phyloP scores from a whole-genome alignment of 2,888 invertebrate genomes.

The Drosophila ezoana region DNA sequence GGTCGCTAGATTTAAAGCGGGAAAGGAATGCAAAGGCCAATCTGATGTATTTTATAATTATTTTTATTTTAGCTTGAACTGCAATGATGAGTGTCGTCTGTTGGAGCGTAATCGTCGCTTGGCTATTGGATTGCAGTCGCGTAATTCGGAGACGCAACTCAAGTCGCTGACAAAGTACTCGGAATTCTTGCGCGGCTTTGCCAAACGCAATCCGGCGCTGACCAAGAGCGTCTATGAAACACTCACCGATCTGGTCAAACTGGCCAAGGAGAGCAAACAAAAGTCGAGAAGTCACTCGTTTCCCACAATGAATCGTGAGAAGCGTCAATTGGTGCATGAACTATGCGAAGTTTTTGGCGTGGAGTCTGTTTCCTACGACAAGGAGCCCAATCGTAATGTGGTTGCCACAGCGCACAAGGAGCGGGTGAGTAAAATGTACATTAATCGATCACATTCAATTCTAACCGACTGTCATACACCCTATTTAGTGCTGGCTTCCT shows the following conservation, averaged over 20 bases:
- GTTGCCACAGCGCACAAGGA: slow-evolving; percentile 95
- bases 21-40: too few relatives aligned
- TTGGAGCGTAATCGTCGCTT: slow-evolving; percentile 94
- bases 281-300: slow-evolving; percentile 94
- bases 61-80: slow-evolving; percentile 89
- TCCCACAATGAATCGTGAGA: slow-evolving; percentile 96
- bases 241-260: slow-evolving; percentile 93
- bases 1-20: too few relatives aligned
- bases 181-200: slow-evolving; percentile 93
- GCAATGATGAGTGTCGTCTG: slow-evolving; percentile 95
- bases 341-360: slow-evolving; percentile 97
- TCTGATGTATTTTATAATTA: too few relatives aligned
- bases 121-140: slow-evolving; percentile 96
- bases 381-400: slow-evolving; percentile 97
- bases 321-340: slow-evolving; percentile 96
- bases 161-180: slow-evolving; percentile 94
- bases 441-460: not conserved
- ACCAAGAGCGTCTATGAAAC: slow-evolving; percentile 93
- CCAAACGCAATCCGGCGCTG: slow-evolving; percentile 92
- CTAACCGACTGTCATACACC: not conserved
- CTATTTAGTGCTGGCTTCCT: slow-evolving; percentile 92
- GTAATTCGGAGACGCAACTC: slow-evolving; percentile 91
- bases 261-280: slow-evolving; percentile 94
- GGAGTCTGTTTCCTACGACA: slow-evolving; percentile 96
- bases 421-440: slow-evolving; percentile 86